phyloP scores from a whole-genome alignment of 2,888 invertebrate genomes.

The Tetranychus truncatus region DNA sequence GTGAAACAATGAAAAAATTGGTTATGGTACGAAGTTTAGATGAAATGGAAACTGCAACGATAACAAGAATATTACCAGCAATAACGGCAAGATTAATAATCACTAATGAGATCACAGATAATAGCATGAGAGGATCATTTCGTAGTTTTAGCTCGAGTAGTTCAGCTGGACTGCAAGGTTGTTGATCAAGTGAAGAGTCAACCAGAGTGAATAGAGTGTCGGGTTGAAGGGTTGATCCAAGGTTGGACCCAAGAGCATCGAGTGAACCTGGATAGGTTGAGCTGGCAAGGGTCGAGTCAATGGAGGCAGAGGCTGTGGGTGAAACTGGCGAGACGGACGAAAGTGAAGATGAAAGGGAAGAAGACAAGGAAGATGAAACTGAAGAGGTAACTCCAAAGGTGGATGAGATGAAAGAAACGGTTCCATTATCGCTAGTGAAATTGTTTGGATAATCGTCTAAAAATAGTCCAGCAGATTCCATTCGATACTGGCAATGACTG shows the following conservation, averaged over 20 bases:
- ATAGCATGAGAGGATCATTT: constrained; percentile 23
- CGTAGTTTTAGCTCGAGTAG: constrained; percentile 16
- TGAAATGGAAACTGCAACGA: constrained; percentile 72
- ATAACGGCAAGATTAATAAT: constrained; percentile 71
- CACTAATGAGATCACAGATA: constrained; percentile 24
- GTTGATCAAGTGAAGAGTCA: not conserved
- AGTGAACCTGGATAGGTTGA: no score
- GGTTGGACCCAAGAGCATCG: not conserved
- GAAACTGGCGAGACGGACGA: not conserved
- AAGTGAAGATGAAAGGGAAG: not conserved
- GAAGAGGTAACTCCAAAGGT: not conserved
- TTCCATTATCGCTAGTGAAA: not conserved
- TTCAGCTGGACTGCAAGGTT: not conserved
- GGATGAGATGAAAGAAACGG: not conserved
- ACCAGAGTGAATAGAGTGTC: not conserved
- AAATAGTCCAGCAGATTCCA: not conserved
- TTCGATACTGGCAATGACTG: not conserved
- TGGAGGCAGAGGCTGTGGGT: not conserved
- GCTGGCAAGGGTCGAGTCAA: not conserved
- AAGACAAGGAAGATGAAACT: not conserved
- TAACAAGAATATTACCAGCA: constrained; percentile 76
- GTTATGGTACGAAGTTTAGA: constrained; percentile 83
- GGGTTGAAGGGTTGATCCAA: not conserved
- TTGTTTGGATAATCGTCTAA: not conserved
- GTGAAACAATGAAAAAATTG: constrained; percentile 85